Conservation (phyloP, 2,113 vertebrate genomes). For the Gopherus flavomarginatus region DNA sequence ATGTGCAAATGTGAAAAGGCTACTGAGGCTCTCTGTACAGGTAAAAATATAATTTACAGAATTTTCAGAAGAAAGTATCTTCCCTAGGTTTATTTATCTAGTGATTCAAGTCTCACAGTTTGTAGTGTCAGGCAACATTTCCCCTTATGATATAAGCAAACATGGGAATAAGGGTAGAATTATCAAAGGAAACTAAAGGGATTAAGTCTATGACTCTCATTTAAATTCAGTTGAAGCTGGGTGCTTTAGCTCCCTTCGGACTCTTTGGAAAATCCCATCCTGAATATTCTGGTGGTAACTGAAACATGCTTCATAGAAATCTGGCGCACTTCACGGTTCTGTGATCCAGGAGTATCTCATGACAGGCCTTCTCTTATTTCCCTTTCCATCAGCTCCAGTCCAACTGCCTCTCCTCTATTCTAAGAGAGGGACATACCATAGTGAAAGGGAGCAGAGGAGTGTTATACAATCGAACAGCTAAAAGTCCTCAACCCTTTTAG, state of each 20-base stretch:
- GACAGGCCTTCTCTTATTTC: neutral
- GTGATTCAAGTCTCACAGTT: neutral
- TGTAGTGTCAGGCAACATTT: neutral
- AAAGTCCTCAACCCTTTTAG: neutral
- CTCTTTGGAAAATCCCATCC: neutral
- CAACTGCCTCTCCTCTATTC: neutral
- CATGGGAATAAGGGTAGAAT: neutral
- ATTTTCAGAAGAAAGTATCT: neutral
- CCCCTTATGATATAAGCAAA: accelerated
- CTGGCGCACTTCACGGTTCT: neutral
- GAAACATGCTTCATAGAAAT: neutral
- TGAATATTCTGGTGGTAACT: neutral
- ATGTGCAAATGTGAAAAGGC: neutral
- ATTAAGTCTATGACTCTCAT: neutral
- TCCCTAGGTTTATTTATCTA: neutral
- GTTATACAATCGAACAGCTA: neutral
- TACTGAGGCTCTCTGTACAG: neutral
- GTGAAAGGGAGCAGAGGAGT: neutral
- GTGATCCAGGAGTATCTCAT: neutral
- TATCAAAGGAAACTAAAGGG: neutral
- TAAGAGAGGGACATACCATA: neutral
- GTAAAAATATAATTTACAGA: neutral
- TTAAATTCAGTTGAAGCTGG: neutral
- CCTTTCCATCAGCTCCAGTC: neutral
- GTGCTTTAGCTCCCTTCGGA: neutral